Base-by-base conservation (phyloP, 1,140 invertebrate species). In the Drosophila ironensis region DNA sequence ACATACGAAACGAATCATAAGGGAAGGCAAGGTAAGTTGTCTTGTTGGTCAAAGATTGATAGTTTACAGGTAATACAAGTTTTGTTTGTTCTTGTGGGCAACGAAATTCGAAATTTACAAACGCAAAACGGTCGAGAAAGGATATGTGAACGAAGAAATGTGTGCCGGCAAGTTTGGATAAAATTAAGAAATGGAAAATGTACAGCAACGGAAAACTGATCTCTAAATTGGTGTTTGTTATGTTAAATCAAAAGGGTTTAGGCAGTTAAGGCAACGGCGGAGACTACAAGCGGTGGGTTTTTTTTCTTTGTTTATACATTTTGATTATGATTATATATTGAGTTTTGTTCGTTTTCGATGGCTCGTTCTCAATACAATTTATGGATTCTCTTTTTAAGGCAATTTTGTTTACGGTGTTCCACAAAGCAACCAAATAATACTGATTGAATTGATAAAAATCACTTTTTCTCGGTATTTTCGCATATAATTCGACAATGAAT, bases 351-450 rank as follows among this genome's bases (percentile, higher is more conserved):
- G n/a, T 60, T 61, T 50, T 40, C 41, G 12, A 46, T 37, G 11
- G 47, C 20, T 16, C 30, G 9, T 41, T 68, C 27, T 16, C 30
- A 12, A 9, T 47, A 38, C 9, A 56, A 50, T 68, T 42, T 37
- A n/a, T 3, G 27, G 9, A 27, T 28, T n/a, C 24, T 30, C 19
- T 35, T 28, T 33, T n/a, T n/a, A n/a, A 20, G 33, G 33, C 35
- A n/a, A n/a, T 11, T 44, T 33, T 78, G 2, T 14, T 14, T 57
- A 33, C 37, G 28, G 25, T 56, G 54, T 60, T 37, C 24, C 54
- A 61, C 35, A 73, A 84, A 82, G 74, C 78, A 86, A 86, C 25
- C n/a, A 67, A 86, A 86, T 78, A 86, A 80, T 86, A 86, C 78
- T 86, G 74, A 78, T 69, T 75, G 57, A 82, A 78, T 78, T 80